Percentiles rank a stretch among this genome's conserved stretches.
Evolutionary conservation across 2,113 vertebrate species (phyloP).

Genomic region (Pandion haliaetus): DNA sequence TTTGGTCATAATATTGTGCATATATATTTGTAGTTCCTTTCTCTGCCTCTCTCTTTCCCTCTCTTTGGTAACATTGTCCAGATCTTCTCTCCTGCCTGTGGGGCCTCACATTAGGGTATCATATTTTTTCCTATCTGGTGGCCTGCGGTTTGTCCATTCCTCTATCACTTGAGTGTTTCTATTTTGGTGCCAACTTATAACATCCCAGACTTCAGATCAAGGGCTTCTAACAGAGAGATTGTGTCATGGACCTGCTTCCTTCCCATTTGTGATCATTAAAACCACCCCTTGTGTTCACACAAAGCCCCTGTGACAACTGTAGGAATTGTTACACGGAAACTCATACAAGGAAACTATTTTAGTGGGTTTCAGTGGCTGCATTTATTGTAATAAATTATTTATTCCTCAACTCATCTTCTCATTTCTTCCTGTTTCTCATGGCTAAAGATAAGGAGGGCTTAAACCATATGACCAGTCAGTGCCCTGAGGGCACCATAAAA

Average conservation of each 20-base stretch:
- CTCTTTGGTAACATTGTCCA: constrained; percentile 64
- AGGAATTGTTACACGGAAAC: neutral
- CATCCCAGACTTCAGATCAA: constrained; percentile 67
- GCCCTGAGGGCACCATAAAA: neutral
- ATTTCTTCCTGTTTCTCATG: neutral
- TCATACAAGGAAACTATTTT: neutral
- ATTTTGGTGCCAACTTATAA: constrained; percentile 69
- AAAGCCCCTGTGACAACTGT: neutral
- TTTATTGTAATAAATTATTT: neutral
- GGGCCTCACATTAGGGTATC: constrained; percentile 70
- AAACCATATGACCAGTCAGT: neutral
- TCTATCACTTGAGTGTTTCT: constrained; percentile 72
- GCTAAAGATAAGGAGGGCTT: neutral
- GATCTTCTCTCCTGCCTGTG: constrained; percentile 57
- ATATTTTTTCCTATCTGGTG: constrained; percentile 63
- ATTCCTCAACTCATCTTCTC: neutral
- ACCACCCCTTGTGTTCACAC: neutral
- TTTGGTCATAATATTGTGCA: neutral
- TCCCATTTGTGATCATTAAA: neutral
- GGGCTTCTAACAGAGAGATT: constrained; percentile 18
- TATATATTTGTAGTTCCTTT: neutral
- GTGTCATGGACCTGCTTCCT: neutral
- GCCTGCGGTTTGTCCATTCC: constrained; percentile 67
- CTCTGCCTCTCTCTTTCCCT: neutral
- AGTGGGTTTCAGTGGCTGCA: neutral